phyloP scores from a whole-genome alignment of 2,113 vertebrate species.

The Hystrix brachyura region DNA sequence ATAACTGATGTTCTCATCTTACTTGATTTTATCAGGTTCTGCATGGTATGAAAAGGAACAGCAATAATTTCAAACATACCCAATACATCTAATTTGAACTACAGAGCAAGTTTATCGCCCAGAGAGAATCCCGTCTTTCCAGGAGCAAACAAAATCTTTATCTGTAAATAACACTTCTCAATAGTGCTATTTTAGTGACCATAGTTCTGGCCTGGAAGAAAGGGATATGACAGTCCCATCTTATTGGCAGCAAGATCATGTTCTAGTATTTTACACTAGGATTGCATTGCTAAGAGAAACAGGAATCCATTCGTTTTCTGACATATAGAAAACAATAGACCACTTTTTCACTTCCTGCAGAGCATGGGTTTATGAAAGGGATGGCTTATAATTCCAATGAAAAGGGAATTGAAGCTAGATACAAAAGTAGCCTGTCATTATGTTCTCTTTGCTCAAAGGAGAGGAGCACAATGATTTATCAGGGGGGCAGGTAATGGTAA shows the following conservation, averaged over 20 bases:
- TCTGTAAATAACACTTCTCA: slow-evolving; percentile 47
- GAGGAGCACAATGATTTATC: slow-evolving; percentile 69
- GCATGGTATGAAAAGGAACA: slow-evolving; percentile 29
- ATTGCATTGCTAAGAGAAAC: slow-evolving; percentile 59
- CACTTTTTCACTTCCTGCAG: slow-evolving; percentile 79
- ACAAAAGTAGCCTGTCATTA: slow-evolving; percentile 76
- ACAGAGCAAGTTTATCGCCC: slow-evolving; percentile 12
- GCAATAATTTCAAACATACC: slow-evolving; percentile 46
- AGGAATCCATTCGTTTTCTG: slow-evolving; percentile 83
- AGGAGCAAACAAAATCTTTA: slow-evolving; percentile 83
- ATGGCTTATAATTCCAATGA: slow-evolving; percentile 68
- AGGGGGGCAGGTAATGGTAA: slow-evolving; percentile 75
- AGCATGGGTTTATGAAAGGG: slow-evolving; percentile 72
- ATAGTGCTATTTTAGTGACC: slow-evolving; percentile 52
- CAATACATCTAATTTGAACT: slow-evolving; percentile 51
- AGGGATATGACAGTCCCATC: slow-evolving; percentile 42
- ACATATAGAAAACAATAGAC: slow-evolving; percentile 74
- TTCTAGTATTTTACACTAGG: slow-evolving; percentile 57
- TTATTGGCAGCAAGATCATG: slow-evolving; percentile 63
- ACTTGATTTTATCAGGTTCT: slow-evolving; percentile 57
- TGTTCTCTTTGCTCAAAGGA: slow-evolving; percentile 75
- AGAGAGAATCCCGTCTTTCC: slow-evolving; percentile 84
- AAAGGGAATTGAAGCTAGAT: slow-evolving; percentile 69
- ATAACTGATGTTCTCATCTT: slow-evolving; percentile 53
- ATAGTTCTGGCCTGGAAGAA: slow-evolving; percentile 57